These are phyloP conservation scores for Hemichromis elongatus DNA, from an alignment of 2,113 vertebrate species.

Conservation along the genomic window DNA sequence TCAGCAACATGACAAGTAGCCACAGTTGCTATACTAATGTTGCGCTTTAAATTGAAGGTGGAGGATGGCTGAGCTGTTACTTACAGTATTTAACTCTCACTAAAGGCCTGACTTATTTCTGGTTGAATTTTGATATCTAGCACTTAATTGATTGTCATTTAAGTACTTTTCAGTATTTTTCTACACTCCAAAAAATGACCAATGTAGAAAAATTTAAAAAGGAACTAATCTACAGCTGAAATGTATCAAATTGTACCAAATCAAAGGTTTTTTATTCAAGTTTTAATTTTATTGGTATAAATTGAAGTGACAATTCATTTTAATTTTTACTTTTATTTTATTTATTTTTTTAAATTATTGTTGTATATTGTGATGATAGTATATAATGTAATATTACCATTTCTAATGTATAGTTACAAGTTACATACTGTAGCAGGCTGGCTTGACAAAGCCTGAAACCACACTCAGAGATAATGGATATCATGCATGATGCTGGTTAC, in stretches of 20 bases:
- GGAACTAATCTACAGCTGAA: too few relatives aligned
- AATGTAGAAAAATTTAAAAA: neutral
- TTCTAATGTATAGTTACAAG: neutral
- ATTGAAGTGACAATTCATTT: too few relatives aligned
- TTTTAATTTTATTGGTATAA: neutral
- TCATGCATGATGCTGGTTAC: neutral
- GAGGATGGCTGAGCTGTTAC: neutral
- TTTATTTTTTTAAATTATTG: too few relatives aligned
- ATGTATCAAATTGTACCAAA: too few relatives aligned
- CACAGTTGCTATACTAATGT: neutral
- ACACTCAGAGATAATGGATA: neutral
- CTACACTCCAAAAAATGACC: neutral
- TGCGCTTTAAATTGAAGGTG: neutral
- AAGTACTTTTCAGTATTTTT: neutral
- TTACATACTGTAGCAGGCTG: neutral
- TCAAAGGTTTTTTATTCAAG: neutral
- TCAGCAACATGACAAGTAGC: neutral
- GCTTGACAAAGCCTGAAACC: neutral
- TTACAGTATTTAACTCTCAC: neutral
- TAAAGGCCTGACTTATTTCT: neutral
- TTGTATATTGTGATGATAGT: neutral
- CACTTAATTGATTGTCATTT: rapidly evolving
- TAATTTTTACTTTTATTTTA: too few relatives aligned
- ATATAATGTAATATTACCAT: neutral
- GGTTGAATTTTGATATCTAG: neutral